These are phyloP conservation scores for Timandra comae DNA, from an alignment of 2,888 invertebrate genomes.

Conservation along the genomic window DNA sequence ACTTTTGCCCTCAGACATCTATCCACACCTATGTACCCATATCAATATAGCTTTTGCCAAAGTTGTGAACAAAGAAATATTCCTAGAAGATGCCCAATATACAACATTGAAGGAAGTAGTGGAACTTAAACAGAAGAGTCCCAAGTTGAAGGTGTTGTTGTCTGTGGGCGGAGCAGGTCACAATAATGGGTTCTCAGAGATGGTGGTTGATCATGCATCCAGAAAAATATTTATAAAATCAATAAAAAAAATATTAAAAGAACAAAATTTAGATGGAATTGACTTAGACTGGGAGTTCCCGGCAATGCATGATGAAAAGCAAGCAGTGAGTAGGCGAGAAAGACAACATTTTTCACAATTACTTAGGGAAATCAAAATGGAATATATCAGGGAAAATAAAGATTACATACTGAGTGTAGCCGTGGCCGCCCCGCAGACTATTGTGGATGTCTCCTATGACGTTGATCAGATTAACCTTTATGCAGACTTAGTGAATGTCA, in stretches of 20 bases:
- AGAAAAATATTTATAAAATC: slow-evolving; percentile 80
- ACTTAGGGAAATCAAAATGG: slow-evolving; percentile 82
- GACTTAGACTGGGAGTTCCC: slow-evolving; percentile 95
- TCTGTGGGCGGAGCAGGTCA: slow-evolving; percentile 82
- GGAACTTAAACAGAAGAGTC: slow-evolving; percentile 77
- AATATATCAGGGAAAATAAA: slow-evolving; percentile 77
- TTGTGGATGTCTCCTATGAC: slow-evolving; percentile 87
- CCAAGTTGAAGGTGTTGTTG: slow-evolving; percentile 84
- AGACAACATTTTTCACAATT: slow-evolving; percentile 85
- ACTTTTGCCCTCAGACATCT: slow-evolving; percentile 77
- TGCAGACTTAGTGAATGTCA: slow-evolving; percentile 91
- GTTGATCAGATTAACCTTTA: slow-evolving; percentile 86
- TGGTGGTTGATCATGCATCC: slow-evolving; percentile 83
- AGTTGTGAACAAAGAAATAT: slow-evolving; percentile 78
- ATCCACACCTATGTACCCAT: slow-evolving; percentile 88
- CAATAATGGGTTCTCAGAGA: slow-evolving; percentile 80
- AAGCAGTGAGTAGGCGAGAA: slow-evolving; percentile 54
- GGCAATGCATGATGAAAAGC: slow-evolving; percentile 56
- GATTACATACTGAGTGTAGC: slow-evolving; percentile 84
- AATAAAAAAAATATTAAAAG: slow-evolving; percentile 67
- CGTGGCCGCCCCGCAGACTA: slow-evolving; percentile 85
- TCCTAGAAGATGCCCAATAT: slow-evolving; percentile 61
- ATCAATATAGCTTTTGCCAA: slow-evolving; percentile 86
- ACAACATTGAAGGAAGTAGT: slow-evolving; percentile 55
- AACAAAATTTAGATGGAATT: slow-evolving; percentile 80